A percentile compares a stretch with the other conserved stretches of the same genome.
phyloP scores from a whole-genome alignment of 2,797 vertebrate genomes.

The Malurus leucopterus region DNA sequence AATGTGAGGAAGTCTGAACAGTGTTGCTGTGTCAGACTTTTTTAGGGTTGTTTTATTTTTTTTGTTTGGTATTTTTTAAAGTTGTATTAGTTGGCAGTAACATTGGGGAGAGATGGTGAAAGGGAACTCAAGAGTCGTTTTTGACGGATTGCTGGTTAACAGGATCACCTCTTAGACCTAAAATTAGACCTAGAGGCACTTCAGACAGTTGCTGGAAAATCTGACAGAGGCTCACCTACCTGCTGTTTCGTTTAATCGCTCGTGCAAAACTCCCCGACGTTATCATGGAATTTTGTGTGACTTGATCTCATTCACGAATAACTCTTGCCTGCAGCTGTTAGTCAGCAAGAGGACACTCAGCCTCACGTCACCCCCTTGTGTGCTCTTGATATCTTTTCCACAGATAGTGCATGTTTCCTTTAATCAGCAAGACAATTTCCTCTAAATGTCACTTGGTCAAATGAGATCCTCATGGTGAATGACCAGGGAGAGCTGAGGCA shows the following conservation, averaged over 20 bases:
- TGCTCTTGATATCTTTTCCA: background rate
- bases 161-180: background rate
- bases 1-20: fast-evolving
- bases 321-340: background rate
- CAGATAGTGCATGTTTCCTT: background rate
- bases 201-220: background rate
- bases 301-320: background rate
- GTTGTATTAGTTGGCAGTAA: background rate
- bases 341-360: background rate
- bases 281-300: background rate
- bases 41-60: background rate
- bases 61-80: background rate
- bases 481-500: background rate
- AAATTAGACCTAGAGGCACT: background rate
- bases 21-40: background rate
- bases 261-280: background rate
- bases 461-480: background rate
- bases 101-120: fast-evolving
- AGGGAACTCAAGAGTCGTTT: background rate
- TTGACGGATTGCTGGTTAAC: fast-evolving
- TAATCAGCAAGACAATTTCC: constrained; percentile 3
- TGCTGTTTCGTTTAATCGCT: constrained; percentile 29
- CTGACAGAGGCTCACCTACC: background rate
- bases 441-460: background rate
- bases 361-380: background rate